Evolutionary conservation across 2,888 invertebrate genomes (phyloP).

Genomic region (Chironomus riparius): DNA sequence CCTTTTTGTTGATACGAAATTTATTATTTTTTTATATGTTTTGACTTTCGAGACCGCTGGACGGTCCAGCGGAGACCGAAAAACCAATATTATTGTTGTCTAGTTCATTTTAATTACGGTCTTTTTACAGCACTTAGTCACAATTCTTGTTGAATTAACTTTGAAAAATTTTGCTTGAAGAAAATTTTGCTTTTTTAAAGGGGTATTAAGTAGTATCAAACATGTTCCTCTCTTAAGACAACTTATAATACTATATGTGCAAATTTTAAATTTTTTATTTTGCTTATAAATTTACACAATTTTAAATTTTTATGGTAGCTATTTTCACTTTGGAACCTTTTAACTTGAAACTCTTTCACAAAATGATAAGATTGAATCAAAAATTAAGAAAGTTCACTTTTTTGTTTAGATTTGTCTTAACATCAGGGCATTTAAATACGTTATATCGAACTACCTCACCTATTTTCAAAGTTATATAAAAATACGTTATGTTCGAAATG

Average conservation of each 20-base stretch:
- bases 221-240: not conserved
- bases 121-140: conserved; percentile 68
- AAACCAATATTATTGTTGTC: conserved; percentile 38
- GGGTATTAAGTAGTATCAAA: not conserved
- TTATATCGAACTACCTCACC: not conserved
- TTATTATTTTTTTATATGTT: conserved; percentile 2
- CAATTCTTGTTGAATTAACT: conserved; percentile 49
- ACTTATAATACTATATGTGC: not conserved
- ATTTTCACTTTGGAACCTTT: too few species aligned
- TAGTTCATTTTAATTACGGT: conserved; percentile 67
- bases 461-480: not conserved
- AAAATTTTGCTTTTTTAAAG: not conserved
- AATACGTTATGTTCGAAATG: not conserved
- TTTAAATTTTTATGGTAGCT: too few species aligned
- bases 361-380: not conserved
- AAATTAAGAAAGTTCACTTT: not conserved
- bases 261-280: not conserved
- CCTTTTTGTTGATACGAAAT: conserved; percentile 24
- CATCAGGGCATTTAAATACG: not conserved
- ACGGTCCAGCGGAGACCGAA: conserved; percentile 23
- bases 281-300: too few species aligned
- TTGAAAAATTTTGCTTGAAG: conserved; percentile 16
- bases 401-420: not conserved
- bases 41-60: conserved; percentile 21
- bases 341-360: too few species aligned